Evolutionary conservation across 2,888 invertebrate species (phyloP), one percentile per base, ranked within the genome.

Genomic region (Euclidia mi): DNA sequence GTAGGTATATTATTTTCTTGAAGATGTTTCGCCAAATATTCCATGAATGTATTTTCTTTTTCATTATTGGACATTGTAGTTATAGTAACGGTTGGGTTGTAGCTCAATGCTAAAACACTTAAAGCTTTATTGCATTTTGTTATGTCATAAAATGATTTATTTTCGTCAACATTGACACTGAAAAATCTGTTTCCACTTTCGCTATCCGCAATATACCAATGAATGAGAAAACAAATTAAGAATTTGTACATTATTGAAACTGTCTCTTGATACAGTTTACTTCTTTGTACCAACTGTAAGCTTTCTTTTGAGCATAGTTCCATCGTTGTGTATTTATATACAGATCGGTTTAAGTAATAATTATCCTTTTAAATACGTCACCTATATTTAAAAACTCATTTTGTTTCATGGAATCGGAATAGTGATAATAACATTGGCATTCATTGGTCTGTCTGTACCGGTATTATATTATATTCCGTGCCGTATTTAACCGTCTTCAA

Each of bases 61-160:
- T 2, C 34, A 40, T 44, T 56, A 42, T 28, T 29, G 43, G 18
- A 62, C 41, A 20, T 73, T 51, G 40, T 34, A 35, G 49, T 45
- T 34, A 85, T 57, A 7, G 71, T 49, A 7, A 71, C 56, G 2
- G 78, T 79, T 3, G 78, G 70, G 45, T 37, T 71, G 44, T 63
- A 79, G 11, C 50, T 41, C 2, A 73, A 29, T 56, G 64, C 63
- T 2, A 14, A 48, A 14, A 61, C 10, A 53, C 68, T 61, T 20
- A 82, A 63, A 25, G 55, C 53, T 31, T 55, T 56, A 17, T 84
- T 58, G 37, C 82, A 83, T 44, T 70, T 41, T 1, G 53, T 44
- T 32, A 79, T 32, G 9, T 28, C 71, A 61, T 35, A 45, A 14
- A 35, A 59, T 0, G 40, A 15, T 17, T 0, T 6, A 4, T 20